phyloP scores from a whole-genome alignment of 2,113 vertebrate species.

The Dasypus novemcinctus region DNA sequence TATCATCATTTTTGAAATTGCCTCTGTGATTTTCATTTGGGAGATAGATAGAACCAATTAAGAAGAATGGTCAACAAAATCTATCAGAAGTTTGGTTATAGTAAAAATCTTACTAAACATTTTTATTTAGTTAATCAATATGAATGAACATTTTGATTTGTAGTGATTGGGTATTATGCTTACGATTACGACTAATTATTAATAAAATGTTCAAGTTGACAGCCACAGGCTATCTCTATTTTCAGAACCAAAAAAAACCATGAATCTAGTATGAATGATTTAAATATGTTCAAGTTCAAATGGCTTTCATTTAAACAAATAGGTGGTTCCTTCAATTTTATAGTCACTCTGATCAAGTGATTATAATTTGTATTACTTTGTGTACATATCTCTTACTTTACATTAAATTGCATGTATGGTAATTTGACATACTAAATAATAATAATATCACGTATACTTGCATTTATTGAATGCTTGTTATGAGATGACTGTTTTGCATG shows the following conservation, averaged over 20 bases:
- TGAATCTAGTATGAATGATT: not conserved
- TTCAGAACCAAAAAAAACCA: not conserved
- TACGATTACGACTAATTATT: not conserved
- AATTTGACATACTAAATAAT: conserved; percentile 18
- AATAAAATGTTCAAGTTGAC: not conserved
- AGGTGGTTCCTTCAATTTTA: not conserved
- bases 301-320: conserved; percentile 9
- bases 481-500: not conserved
- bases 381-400: not conserved
- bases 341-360: not conserved
- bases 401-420: not conserved
- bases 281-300: not conserved
- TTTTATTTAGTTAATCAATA: not conserved
- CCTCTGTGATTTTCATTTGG: conserved; percentile 18
- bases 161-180: not conserved
- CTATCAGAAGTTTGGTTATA: not conserved
- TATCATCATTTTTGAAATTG: not conserved
- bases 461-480: not conserved
- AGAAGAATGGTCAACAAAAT: not conserved
- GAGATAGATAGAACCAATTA: not conserved
- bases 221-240: not conserved
- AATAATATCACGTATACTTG: not conserved
- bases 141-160: conserved; percentile 28
- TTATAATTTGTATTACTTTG: not conserved
- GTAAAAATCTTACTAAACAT: not conserved